Evolutionary conservation across 2,113 vertebrate genomes (phyloP).

Genomic region (Crotalus horridus): DNA sequence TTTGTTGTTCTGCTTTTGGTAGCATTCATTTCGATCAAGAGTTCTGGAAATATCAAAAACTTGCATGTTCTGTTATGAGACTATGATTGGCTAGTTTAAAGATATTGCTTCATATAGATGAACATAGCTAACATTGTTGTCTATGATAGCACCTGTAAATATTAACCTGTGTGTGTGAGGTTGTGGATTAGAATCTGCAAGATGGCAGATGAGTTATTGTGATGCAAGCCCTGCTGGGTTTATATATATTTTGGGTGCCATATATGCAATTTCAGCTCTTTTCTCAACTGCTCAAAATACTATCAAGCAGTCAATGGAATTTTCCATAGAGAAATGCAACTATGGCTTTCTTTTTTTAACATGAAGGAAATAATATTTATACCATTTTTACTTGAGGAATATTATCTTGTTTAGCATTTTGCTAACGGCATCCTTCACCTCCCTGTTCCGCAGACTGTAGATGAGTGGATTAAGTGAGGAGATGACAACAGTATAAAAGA

Average conservation of each 20-base stretch:
- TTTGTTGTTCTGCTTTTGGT: too few relatives aligned
- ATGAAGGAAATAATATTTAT: too few relatives aligned
- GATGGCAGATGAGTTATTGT: too few relatives aligned
- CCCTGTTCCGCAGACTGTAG: conserved; percentile 41
- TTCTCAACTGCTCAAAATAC: background rate
- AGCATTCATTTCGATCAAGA: background rate
- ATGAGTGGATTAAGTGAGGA: conserved; percentile 46
- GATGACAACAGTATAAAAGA: conserved; percentile 45
- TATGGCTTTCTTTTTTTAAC: background rate
- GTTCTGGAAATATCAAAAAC: background rate
- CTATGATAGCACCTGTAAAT: too few relatives aligned
- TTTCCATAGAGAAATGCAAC: background rate
- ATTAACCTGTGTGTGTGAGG: too few relatives aligned
- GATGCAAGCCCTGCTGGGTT: too few relatives aligned
- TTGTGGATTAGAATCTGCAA: too few relatives aligned
- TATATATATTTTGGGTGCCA: background rate
- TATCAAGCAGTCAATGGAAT: background rate
- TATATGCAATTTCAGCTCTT: background rate
- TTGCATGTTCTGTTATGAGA: background rate
- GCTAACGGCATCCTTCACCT: conserved; percentile 40
- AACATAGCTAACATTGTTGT: too few relatives aligned
- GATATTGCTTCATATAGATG: background rate
- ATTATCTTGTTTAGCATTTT: conserved; percentile 15
- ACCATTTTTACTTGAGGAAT: background rate
- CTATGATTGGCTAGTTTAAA: background rate